Percentiles rank a stretch among this genome's conserved stretches.
Conservation (phyloP, 2,797 vertebrate species). For the Cebuella pygmaea region DNA sequence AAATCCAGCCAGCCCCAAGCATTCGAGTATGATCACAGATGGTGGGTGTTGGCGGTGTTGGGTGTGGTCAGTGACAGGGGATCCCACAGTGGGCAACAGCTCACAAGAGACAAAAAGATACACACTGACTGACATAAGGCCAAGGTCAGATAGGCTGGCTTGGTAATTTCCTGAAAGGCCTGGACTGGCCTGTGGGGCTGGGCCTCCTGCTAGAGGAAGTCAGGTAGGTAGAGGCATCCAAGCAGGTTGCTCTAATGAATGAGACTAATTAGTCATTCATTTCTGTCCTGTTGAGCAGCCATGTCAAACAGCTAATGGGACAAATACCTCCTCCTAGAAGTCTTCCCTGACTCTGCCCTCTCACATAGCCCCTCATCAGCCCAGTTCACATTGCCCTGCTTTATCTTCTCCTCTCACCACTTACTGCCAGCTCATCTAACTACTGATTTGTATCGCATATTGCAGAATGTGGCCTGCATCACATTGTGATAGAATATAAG, state of each 20-base stretch:
- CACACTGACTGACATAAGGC: conserved; percentile 6
- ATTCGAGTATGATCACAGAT: neutral
- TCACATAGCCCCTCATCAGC: neutral
- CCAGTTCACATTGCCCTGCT: neutral
- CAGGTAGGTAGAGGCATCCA: neutral
- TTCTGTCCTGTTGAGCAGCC: neutral
- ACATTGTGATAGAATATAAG: neutral
- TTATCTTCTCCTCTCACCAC: neutral
- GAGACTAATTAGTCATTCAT: neutral
- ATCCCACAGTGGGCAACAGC: neutral
- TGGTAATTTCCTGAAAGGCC: neutral
- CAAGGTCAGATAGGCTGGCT: neutral
- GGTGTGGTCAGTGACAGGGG: neutral
- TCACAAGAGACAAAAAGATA: neutral
- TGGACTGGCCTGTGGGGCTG: neutral
- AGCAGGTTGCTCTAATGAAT: neutral
- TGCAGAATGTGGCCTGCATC: neutral
- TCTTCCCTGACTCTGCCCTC: neutral
- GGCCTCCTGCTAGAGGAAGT: neutral
- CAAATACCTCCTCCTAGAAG: neutral
- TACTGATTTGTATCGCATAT: neutral
- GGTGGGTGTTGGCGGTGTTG: neutral
- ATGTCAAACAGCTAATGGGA: neutral
- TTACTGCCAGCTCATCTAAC: neutral
- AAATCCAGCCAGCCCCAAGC: neutral